Conservation (phyloP, 2,888 invertebrate species). For the Polyommatus icarus region DNA sequence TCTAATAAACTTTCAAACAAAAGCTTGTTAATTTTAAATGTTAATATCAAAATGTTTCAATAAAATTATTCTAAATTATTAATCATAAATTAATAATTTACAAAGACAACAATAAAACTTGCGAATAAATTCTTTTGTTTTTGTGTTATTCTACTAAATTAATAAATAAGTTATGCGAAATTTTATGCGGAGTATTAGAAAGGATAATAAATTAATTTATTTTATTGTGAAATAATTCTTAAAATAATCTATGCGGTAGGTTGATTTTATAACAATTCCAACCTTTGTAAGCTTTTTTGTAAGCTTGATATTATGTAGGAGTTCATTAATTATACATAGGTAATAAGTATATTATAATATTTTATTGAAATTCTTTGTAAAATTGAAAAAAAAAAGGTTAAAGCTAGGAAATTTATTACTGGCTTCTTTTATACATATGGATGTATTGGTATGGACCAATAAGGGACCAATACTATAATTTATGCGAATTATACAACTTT, state of each 20-base stretch:
- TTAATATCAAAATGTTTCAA: not conserved
- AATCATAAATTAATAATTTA: not conserved
- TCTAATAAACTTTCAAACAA: not conserved
- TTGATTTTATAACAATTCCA: not conserved
- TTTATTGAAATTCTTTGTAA: too few species aligned
- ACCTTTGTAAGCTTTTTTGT: not conserved
- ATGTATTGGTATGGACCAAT: too few species aligned
- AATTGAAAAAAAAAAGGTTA: too few species aligned
- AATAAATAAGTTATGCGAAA: not conserved
- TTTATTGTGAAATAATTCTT: not conserved
- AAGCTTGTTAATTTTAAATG: not conserved
- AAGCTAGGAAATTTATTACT: not conserved
- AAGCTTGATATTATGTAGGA: not conserved
- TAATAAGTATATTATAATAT: not conserved
- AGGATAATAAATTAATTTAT: not conserved
- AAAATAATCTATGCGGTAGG: slow-evolving; percentile 8
- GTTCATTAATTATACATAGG: not conserved
- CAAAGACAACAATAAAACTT: not conserved
- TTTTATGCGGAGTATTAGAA: not conserved
- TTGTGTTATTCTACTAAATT: not conserved
- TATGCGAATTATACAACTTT: too few species aligned
- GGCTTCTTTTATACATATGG: too few species aligned
- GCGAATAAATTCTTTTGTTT: slow-evolving; percentile 5
- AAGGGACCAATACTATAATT: too few species aligned
- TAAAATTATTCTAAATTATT: not conserved